Conservation (phyloP, 2,113 vertebrate species). For the Hepsetus odoe region DNA sequence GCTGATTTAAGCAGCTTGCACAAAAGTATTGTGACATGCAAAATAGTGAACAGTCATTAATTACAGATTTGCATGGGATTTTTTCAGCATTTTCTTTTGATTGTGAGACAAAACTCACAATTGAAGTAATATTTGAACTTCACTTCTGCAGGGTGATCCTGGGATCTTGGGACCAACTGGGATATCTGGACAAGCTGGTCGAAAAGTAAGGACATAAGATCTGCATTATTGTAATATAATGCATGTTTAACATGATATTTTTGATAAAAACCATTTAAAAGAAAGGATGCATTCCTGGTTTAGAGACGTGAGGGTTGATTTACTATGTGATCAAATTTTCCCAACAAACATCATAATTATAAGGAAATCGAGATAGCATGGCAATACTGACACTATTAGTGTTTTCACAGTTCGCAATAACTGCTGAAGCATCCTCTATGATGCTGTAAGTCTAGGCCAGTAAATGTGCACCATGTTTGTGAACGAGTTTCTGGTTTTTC, state of each 20-base stretch:
- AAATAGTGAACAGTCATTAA: neutral
- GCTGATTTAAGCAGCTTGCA: neutral
- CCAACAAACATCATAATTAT: slow-evolving; percentile 6
- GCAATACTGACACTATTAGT: no score
- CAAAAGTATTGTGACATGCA: neutral
- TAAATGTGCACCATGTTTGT: slow-evolving; percentile 43
- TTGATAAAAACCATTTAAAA: neutral
- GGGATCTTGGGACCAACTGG: slow-evolving; percentile 83
- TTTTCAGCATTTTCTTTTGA: neutral
- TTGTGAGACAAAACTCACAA: neutral
- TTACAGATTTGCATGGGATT: slow-evolving; percentile 10
- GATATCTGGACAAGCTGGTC: slow-evolving; percentile 82
- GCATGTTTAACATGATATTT: neutral
- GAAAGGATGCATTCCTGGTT: slow-evolving; percentile 10
- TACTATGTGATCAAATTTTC: slow-evolving; percentile 30
- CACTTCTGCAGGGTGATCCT: slow-evolving; percentile 79
- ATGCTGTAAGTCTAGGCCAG: slow-evolving; percentile 13
- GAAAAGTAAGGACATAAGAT: slow-evolving; percentile 79
- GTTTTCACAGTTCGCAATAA: no score
- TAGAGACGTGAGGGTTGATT: slow-evolving; percentile 7
- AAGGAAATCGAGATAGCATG: slow-evolving; percentile 21
- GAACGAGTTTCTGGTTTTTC: slow-evolving; percentile 39
- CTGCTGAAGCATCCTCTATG: neutral
- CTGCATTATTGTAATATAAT: neutral
- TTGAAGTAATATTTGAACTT: slow-evolving; percentile 9